Percentiles rank a stretch among this genome's conserved stretches.
These are phyloP conservation scores for Lycophotia porphyrea DNA, from an alignment of 2,888 invertebrate genomes.

Conservation along the genomic window DNA sequence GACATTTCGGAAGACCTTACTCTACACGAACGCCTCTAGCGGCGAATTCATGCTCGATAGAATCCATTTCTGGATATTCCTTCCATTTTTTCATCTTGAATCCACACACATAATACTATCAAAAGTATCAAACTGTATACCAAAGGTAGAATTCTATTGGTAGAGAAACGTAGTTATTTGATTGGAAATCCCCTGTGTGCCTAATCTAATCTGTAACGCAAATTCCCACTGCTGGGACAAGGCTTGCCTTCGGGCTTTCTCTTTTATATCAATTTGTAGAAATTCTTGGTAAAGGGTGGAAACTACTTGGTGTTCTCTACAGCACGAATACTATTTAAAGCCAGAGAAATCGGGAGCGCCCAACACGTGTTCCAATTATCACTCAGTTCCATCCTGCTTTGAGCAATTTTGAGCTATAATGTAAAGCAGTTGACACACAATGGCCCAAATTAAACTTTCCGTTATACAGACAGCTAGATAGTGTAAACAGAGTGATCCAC, in stretches of 20 bases:
- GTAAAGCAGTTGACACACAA: conserved; percentile 32
- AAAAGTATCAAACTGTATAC: not conserved
- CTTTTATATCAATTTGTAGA: conserved; percentile 1
- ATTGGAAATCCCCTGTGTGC: conserved; percentile 20
- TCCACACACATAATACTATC: not conserved
- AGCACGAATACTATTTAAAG: not conserved
- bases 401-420: not conserved
- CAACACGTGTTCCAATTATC: not conserved
- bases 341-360: not conserved
- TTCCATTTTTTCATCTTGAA: too few relatives aligned
- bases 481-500: conserved; percentile 44
- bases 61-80: too few relatives aligned
- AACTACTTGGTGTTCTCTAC: not conserved
- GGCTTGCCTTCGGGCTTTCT: not conserved
- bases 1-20: too few relatives aligned
- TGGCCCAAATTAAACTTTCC: conserved; percentile 31
- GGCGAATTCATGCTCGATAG: too few relatives aligned
- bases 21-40: too few relatives aligned
- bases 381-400: not conserved
- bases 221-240: conserved; percentile 4
- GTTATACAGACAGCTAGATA: conserved; percentile 9
- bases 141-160: not conserved
- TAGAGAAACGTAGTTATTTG: conserved; percentile 11
- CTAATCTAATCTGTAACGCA: conserved; percentile 34
- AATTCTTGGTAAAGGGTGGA: conserved; percentile 7